Base-by-base conservation (phyloP, 1,140 invertebrate species). In the Drosophila sp. region DNA sequence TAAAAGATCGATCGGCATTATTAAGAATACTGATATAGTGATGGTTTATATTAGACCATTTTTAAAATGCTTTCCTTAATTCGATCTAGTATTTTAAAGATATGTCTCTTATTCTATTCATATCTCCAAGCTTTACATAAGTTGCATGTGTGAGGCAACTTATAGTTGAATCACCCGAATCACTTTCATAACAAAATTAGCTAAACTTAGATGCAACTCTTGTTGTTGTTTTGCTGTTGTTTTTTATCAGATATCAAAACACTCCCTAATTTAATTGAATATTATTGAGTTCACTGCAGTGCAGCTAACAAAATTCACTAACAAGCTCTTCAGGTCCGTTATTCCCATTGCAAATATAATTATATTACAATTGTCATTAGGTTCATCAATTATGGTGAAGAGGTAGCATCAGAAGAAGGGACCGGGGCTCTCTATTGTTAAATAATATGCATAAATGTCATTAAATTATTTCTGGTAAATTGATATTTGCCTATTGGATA, bases 401-500 rank as follows among this genome's bases (percentile, higher is more conserved):
- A 13, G 9, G n/a, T 13, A 7, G 9, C 2, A 14, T 14, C 9
- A 7, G 9, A 13, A 11, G 16, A 2, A 43, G 4, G 18, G 7
- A 0, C 13, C 14, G 4, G 9, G 27, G 11, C 3, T 4, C 4
- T 13, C 46, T 14, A 50, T 50, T 50, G 34, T 13, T 38, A n/a
- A 29, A 62, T 62, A 69, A 56, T 70, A 70, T 57, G 58, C 58
- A 63, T 38, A 61, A 67, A 73, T 63, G 43, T 45, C 51, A 70
- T 74, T 63, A 43, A 70, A 74, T 74, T 63, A 74, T 70, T 61
- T 50, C 58, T 69, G 48, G 29, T 62, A 70, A 69, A 54, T 70
- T 56, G 65, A 56, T 61, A 61, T 73, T 56, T 63, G 65, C 36
- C 27, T 32, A 57, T 63, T 70, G 43, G 57, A 56, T 74, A 74